Evolutionary conservation across 2,888 invertebrate species (phyloP).

Genomic region (Chymomyza fuscimana): DNA sequence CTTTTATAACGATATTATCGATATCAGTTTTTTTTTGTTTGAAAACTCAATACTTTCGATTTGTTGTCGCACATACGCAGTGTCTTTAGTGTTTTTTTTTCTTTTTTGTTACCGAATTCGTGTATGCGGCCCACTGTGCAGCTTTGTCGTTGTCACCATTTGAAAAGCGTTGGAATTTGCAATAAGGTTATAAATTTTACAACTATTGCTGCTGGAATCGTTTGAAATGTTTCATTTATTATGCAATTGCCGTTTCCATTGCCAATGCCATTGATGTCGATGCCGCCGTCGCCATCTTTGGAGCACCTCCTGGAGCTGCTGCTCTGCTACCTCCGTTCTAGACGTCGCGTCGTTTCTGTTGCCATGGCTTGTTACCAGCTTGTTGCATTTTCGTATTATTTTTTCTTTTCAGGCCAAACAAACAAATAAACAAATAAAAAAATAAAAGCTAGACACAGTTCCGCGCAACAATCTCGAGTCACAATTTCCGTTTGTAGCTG

Average conservation of each 20-base stretch:
- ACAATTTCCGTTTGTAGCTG: neutral
- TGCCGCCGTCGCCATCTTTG: neutral
- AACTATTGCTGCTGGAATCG: conserved; percentile 37
- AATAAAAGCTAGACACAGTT: neutral
- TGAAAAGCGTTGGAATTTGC: conserved; percentile 55
- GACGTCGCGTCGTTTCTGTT: neutral
- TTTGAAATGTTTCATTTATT: conserved; percentile 63
- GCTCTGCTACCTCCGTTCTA: too few relatives aligned
- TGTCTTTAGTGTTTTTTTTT: too few relatives aligned
- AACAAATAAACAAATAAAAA: neutral
- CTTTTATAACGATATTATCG: too few relatives aligned
- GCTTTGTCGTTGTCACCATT: neutral
- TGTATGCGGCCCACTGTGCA: neutral
- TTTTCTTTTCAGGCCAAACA: neutral
- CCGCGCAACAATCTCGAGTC: neutral
- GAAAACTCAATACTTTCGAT: too few relatives aligned
- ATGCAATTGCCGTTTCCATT: conserved; percentile 55
- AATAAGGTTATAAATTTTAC: conserved; percentile 63
- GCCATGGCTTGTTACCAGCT: neutral
- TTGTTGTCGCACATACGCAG: too few relatives aligned
- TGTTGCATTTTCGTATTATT: neutral
- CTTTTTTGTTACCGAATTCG: neutral
- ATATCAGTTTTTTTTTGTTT: too few relatives aligned
- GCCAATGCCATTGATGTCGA: neutral
- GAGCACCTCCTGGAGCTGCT: conserved; percentile 14